Base-by-base conservation (phyloP, 1,140 invertebrate species). In the Brachionus rotundiformis region DNA sequence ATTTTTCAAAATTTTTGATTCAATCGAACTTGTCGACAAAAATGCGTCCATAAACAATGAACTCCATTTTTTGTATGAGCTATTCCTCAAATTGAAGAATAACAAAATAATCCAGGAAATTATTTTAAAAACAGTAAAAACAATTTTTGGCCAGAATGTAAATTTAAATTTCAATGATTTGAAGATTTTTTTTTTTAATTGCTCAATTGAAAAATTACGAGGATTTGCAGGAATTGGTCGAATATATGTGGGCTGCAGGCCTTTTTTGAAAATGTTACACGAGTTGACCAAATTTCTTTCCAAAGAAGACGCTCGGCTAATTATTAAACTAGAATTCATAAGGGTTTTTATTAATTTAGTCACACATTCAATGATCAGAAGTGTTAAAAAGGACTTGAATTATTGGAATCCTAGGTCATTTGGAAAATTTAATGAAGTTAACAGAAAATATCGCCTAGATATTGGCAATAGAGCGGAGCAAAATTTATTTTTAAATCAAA, bases 1-100 rank as follows among this genome's bases (percentile, higher is more conserved):
- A n/a, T 68, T 68, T 68, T 68, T 36, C n/a, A 68, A 68, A 68
- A 36, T 68, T 36, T 68, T 68, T 36, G 63, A 68, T 36, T 68
- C 63, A 1, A 68, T 68, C 31, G 63, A 68, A 36, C 31, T 68
- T 19, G 8, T 68, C 1, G 19, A 19, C 31, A 36, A 31, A 36
- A 8, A 68, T 33, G 4, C n/a, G 8, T 6, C n/a, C 7, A 33
- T 36, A 68, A 36, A 68, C 29, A 8, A 63, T 63, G 61, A 33
- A 13, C 16, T 68, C 7, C 36, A 36, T 68, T 68, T 68, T 68
- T 36, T 68, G 7, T 36, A 19, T 5, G 63, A 68, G 16, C 11
- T 33, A 16, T 68, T 68, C 19, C 29, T 36, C n/a, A 19, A 68
- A 33, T 68, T 68, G 19, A 68, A 68, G 31, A 2, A 33, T 13